Base-by-base conservation (phyloP, 2,113 vertebrate genomes). In the Seriola dumerili region DNA sequence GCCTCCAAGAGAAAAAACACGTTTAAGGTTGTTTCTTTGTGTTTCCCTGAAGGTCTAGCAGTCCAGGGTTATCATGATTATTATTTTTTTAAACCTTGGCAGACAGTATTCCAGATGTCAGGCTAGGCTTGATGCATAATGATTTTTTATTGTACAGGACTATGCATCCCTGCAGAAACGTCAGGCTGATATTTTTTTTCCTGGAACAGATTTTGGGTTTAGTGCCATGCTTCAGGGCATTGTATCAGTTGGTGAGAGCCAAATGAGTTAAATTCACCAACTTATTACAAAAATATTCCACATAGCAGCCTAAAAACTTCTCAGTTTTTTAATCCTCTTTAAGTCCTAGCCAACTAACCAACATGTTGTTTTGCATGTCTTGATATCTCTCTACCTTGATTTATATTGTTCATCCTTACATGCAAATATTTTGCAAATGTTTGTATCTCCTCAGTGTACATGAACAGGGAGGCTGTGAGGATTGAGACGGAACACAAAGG, bases 371-470 rank as follows among this genome's bases (percentile, higher is more conserved):
- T 23, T 19, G 34, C 16, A 8, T 23, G 38, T 34, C 1, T 57
- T 63, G 4, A 55, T 55, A 54, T 23, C 25, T 52, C 12, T 63
- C 32, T 72, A 3, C 65, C 8, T 63, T 76, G 17, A 76, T 59
- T 80, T 16, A 25, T 11, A 76, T 44, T 5, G 8, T 17, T 76
- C 52, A 48, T 34, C 3, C 8, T 61, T 14, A 59, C 5, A 44
- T 70, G 5, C n/a, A 34, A 57, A 63, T 73, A 68, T 55, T 58
- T 13, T 55, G 19, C 36, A 19, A 55, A 32, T 80, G 61, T 84
- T 76, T 80, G 34, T 84, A 67, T 86, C 29, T 80, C 44, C 58
- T 44, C 82, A 97, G 96, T 65, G 3, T 61, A 92, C 65, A 93
- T 95, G 90, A 72, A 84, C 13, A 8, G 19, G 1, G 94, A 96